A percentile compares a stretch with the other conserved stretches of the same genome.
Conservation (phyloP, 2,888 invertebrate genomes). For the Hirtodrosophila duncani region DNA sequence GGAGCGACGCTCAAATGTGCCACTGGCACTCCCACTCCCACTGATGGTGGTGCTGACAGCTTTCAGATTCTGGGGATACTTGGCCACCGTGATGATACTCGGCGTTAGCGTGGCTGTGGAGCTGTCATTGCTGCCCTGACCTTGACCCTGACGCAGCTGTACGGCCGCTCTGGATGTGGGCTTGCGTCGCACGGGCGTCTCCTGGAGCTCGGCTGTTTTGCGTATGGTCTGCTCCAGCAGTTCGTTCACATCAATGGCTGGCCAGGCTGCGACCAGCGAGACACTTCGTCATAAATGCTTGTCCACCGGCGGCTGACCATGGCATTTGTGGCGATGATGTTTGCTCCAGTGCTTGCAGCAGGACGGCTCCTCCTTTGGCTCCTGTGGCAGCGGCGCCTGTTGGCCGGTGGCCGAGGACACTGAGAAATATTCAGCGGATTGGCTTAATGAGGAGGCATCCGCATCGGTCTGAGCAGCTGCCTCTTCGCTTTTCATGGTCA, state of each 20-base stretch:
- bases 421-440: slow-evolving; percentile 77
- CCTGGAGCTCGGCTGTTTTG: slow-evolving; percentile 75
- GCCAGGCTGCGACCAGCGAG: slow-evolving; percentile 79
- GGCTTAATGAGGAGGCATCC: slow-evolving; percentile 72
- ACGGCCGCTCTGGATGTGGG: too few species aligned
- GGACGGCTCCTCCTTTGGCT: slow-evolving; percentile 10
- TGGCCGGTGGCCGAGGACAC: slow-evolving; percentile 62
- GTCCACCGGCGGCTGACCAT: slow-evolving; percentile 67
- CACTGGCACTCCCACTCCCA: slow-evolving; percentile 59
- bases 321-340: slow-evolving; percentile 69
- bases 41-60: slow-evolving; percentile 62
- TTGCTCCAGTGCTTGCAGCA: slow-evolving; percentile 64
- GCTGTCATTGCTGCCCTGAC: slow-evolving; percentile 73
- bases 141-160: neutral
- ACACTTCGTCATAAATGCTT: slow-evolving; percentile 79
- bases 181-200: slow-evolving; percentile 50
- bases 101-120: slow-evolving; percentile 75
- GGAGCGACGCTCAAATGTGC: slow-evolving; percentile 74
- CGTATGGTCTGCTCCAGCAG: slow-evolving; percentile 77
- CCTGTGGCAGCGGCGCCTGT: neutral
- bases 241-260: slow-evolving; percentile 78
- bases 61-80: slow-evolving; percentile 67
- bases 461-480: slow-evolving; percentile 60
- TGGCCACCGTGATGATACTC: slow-evolving; percentile 71
- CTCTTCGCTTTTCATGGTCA: slow-evolving; percentile 63